Percentiles rank a stretch among this genome's conserved stretches.
phyloP scores from a whole-genome alignment of 2,888 invertebrate genomes.

The Brenthis hecate region DNA sequence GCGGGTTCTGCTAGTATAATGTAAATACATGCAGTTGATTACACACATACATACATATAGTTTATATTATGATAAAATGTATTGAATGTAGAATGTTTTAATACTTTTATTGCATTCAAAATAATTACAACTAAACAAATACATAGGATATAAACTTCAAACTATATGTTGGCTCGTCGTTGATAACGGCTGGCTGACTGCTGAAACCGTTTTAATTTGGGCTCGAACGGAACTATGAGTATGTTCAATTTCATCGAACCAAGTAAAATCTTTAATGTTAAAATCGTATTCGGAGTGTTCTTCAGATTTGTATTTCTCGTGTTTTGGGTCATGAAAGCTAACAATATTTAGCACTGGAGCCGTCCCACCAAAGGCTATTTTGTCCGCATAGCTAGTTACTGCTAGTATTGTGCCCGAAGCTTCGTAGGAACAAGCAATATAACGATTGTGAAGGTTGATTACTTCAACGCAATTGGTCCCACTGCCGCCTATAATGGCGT shows the following conservation, averaged over 20 bases:
- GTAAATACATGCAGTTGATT: too few species aligned
- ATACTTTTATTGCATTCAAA: too few species aligned
- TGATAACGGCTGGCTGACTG: conserved; percentile 26
- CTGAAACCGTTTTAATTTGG: conserved; percentile 15
- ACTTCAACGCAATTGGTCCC: conserved; percentile 74
- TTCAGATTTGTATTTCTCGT: conserved; percentile 56
- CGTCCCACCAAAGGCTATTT: conserved; percentile 72
- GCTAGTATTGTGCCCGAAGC: conserved; percentile 62
- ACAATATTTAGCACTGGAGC: conserved; percentile 66
- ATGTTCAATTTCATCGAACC: conserved; percentile 37
- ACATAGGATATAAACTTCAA: neutral
- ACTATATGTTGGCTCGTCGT: conserved; percentile 16
- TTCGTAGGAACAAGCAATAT: conserved; percentile 71
- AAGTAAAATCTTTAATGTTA: conserved; percentile 38
- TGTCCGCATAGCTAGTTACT: conserved; percentile 62
- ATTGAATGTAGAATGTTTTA: too few species aligned
- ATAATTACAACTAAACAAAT: neutral
- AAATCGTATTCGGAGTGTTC: conserved; percentile 36
- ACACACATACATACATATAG: too few species aligned
- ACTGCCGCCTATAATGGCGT: conserved; percentile 73
- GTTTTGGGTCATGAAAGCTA: conserved; percentile 71
- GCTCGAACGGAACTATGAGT: conserved; percentile 9
- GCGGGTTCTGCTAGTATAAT: too few species aligned
- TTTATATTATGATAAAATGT: too few species aligned
- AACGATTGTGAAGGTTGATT: conserved; percentile 73